Evolutionary conservation across 2,888 invertebrate genomes (phyloP).

Genomic region (Orthosia cruda): DNA sequence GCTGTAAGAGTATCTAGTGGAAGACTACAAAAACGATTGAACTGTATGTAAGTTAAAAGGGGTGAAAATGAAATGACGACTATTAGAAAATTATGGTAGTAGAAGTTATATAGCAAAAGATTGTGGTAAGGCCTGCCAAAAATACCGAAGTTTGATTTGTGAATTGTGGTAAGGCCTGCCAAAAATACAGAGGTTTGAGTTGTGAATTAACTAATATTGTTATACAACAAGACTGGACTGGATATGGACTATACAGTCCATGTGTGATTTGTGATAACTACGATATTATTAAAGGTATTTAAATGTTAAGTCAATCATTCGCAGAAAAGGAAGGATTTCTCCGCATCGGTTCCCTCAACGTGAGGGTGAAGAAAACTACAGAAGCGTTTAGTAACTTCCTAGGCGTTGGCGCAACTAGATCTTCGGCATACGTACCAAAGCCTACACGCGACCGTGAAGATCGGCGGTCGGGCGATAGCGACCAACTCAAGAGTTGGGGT

Average conservation of each 20-base stretch:
- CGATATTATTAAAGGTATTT: conserved; percentile 2
- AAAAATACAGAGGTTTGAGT: not conserved
- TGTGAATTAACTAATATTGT: conserved; percentile 4
- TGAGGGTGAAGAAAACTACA: conserved; percentile 97
- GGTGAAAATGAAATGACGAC: too few species aligned
- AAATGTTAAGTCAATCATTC: conserved; percentile 68
- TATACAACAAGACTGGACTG: too few species aligned
- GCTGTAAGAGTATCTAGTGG: not conserved
- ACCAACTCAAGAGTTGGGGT: conserved; percentile 97
- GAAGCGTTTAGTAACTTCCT: conserved; percentile 98
- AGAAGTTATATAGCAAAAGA: not conserved
- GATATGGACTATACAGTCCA: too few species aligned
- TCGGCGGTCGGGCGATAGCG: conserved; percentile 86
- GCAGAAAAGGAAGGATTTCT: conserved; percentile 98
- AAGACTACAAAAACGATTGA: not conserved
- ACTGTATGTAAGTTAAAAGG: not conserved
- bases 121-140: not conserved
- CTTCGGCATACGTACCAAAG: conserved; percentile 88
- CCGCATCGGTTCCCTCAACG: conserved; percentile 97
- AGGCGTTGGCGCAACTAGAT: conserved; percentile 94
- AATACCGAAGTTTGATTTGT: not conserved
- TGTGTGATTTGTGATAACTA: not conserved
- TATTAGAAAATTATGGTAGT: too few species aligned
- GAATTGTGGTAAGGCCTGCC: not conserved
- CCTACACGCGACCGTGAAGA: conserved; percentile 82